phyloP scores from a whole-genome alignment of 2,888 invertebrate genomes.

The Zele albiditarsus region DNA sequence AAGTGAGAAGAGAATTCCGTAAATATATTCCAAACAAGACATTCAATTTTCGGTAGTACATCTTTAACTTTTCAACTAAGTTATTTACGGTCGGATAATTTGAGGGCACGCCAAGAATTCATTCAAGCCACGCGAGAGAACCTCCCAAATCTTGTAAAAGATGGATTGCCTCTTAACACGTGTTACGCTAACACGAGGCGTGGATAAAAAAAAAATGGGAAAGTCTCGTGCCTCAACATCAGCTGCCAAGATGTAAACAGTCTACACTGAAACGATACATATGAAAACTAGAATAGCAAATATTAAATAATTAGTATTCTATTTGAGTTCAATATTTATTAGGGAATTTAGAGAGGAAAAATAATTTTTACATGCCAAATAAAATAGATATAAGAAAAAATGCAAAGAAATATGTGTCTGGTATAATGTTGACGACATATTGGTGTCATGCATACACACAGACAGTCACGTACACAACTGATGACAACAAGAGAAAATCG shows the following conservation, averaged over 20 bases:
- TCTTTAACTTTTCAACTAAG: conserved; percentile 17
- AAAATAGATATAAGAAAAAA: not conserved
- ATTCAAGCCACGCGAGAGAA: conserved; percentile 29
- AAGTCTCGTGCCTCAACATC: not conserved
- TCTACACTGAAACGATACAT: conserved; percentile 3
- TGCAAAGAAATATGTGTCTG: not conserved
- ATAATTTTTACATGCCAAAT: not conserved
- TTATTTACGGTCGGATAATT: conserved; percentile 53
- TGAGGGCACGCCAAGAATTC: conserved; percentile 46
- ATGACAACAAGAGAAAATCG: conserved; percentile 3
- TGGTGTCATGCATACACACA: not conserved
- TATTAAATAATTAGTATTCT: not conserved
- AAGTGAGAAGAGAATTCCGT: not conserved
- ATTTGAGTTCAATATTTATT: too few relatives aligned
- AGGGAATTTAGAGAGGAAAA: not conserved
- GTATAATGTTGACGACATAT: not conserved
- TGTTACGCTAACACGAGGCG: conserved; percentile 42
- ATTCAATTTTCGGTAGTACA: conserved; percentile 16
- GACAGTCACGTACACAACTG: not conserved
- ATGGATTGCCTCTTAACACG: conserved; percentile 46
- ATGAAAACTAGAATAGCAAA: not conserved
- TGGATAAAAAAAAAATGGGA: conserved; percentile 7
- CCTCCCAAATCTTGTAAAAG: conserved; percentile 33
- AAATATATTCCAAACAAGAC: conserved; percentile 13
- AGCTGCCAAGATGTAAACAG: not conserved